Conservation (phyloP, 2,888 invertebrate genomes). For the Quadroppia sp. region DNA sequence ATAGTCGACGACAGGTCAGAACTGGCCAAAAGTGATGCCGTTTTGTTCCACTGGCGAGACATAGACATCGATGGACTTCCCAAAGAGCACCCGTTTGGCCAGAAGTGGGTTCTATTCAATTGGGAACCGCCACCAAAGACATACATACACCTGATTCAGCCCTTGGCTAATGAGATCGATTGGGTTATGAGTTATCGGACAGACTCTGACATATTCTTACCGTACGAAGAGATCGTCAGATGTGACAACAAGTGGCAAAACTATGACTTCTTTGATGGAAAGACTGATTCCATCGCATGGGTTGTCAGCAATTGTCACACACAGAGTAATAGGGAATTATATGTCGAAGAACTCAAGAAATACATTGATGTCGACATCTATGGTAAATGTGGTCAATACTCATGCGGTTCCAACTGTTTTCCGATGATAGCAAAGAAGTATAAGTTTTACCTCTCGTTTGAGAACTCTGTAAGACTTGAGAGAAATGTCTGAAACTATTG, state of each 20-base stretch:
- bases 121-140: conserved; percentile 44
- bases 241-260: background rate
- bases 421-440: conserved; percentile 43
- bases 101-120: conserved; percentile 46
- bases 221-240: conserved; percentile 42
- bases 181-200: conserved; percentile 46
- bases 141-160: background rate
- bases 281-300: conserved; percentile 39
- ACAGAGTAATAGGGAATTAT: conserved; percentile 44
- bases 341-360: conserved; percentile 43
- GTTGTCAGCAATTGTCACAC: conserved; percentile 45
- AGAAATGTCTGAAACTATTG: too few relatives aligned
- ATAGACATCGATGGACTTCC: conserved; percentile 42
- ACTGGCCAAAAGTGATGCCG: conserved; percentile 43
- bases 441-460: conserved; percentile 50
- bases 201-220: conserved; percentile 43
- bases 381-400: conserved; percentile 29
- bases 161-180: conserved; percentile 43
- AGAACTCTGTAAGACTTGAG: conserved; percentile 50
- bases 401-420: background rate
- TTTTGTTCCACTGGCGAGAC: conserved; percentile 46
- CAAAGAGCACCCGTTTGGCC: conserved; percentile 10
- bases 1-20: conserved; percentile 41
- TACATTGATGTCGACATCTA: conserved; percentile 45
- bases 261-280: background rate